Base-by-base conservation (phyloP, 2,113 vertebrate species). In the Nycticorax nycticorax region DNA sequence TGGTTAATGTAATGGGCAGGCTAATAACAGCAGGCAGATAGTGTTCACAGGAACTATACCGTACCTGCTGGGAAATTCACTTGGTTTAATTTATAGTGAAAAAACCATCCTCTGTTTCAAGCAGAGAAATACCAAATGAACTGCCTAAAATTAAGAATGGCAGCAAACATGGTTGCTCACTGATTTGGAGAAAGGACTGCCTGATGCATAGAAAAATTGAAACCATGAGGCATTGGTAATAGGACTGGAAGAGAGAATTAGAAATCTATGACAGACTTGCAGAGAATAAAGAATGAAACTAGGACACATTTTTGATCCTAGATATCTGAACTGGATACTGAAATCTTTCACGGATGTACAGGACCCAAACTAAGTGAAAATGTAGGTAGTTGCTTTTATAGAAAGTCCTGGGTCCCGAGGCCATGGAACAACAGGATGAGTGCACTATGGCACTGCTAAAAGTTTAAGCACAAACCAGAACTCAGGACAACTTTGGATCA, bases 51-150 rank as follows among this genome's bases (percentile, higher is more conserved):
- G 50, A 91, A 62, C 62, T 79, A 39, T 33, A 52, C 30, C 10
- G 55, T 78, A 94, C 35, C 28, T 89, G 69, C 88, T 88, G 73
- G 73, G 41, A 55, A 92, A 71, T 63, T 88, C 50, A 72, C 68
- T 88, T 79, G 33, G 22, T 91, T 96, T 91, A 84, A 93, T 94
- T 96, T 72, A 83, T 21, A 77, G 47, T 24, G 88, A 41, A 80
- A 94, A 91, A 97, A 43, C 0, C n/a, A 9, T 92, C 50, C 80
- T 81, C 71, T 86, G 39, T 82, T 95, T 97, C 92, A 88, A 91
- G 71, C 59, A 91, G n/a, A 78, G 71, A 95, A 88, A 86, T 41
- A 75, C 48, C 41, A 92, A 94, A 93, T 80, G 50, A 96, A 78
- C 43, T 55, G 27, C 45, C 45, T 57, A 66, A 95, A 85, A 94